Evolutionary conservation across 2,797 vertebrate species (phyloP), one percentile per base, ranked within the genome.

Genomic region (Lindbergichthys nudifrons): DNA sequence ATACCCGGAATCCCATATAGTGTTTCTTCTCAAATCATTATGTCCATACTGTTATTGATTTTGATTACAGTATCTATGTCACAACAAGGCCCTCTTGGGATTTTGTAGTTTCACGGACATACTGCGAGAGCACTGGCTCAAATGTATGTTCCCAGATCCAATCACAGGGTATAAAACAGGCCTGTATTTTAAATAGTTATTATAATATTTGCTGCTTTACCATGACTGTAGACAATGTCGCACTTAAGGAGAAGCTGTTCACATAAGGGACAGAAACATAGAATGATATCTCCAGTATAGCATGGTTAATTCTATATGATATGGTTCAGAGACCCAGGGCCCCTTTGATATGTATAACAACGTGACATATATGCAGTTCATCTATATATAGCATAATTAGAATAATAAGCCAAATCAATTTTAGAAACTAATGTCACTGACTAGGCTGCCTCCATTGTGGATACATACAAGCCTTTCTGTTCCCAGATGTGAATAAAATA

Each of bases 371-470:
- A 64, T 63, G 21, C 1, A 13, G 16, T 62, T 47, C 23, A 39
- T 30, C 18, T 65, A 12, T 39, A 39, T 19, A 39, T 47, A 60
- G 52, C 52, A 48, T 75, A 52, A 75, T 85, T 82, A 72, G 78
- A 81, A 81, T 74, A 82, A 84, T 42, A 77, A 66, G n/a, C 9
- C 57, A 64, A 78, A 81, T 80, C 73, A 65, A 13, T 79, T 80
- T 74, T 30, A 65, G 57, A 50, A 82, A 53, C 43, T 41, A 68
- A 73, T 67, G 62, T 65, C 50, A 74, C 50, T 78, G 58, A 70
- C 46, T 42, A 51, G 53, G 14, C 48, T 65, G 19, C 53, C 45
- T 41, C 13, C 42, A 42, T 58, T 54, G 62, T 48, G 47, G 57
- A 73, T 67, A 45, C 26, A 68, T 62, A 63, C 5, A 53, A 66